A percentile compares a stretch with the other conserved stretches of the same genome.
Evolutionary conservation across 2,113 vertebrate genomes (phyloP).

Genomic region (Girardinichthys multiradiatus): DNA sequence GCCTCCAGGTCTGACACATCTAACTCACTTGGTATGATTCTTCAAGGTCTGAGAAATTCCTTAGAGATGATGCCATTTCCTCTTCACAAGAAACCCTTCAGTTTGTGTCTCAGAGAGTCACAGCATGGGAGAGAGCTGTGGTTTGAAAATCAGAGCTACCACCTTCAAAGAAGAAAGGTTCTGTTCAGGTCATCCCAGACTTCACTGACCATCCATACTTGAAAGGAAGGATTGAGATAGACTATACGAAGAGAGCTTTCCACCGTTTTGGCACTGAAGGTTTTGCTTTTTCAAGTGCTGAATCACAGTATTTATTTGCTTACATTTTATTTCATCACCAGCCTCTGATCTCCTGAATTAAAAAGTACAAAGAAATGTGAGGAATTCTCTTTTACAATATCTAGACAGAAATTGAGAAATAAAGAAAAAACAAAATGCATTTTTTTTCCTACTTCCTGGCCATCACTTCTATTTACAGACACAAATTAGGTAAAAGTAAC

Average conservation of each 20-base stretch:
- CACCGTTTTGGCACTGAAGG: too few species aligned
- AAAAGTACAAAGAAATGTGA: slow-evolving; percentile 1
- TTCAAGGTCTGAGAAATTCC: slow-evolving; percentile 52
- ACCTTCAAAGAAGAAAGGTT: slow-evolving; percentile 51
- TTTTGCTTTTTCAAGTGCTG: neutral
- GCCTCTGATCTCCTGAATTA: neutral
- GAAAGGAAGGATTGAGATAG: neutral
- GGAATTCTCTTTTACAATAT: neutral
- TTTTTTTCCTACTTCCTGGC: neutral
- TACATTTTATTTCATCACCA: slow-evolving; percentile 17
- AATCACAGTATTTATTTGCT: slow-evolving; percentile 17
- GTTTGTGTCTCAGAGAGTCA: slow-evolving; percentile 49
- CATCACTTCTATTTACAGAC: neutral
- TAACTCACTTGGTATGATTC: slow-evolving; percentile 58
- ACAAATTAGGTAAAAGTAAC: neutral
- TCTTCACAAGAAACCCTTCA: slow-evolving; percentile 51
- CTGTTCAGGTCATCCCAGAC: slow-evolving; percentile 29
- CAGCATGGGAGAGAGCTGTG: slow-evolving; percentile 26
- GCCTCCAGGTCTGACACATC: slow-evolving; percentile 49
- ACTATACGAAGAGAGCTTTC: neutral
- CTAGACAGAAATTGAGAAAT: neutral
- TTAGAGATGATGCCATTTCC: slow-evolving; percentile 40
- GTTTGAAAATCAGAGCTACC: slow-evolving; percentile 39
- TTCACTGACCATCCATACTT: slow-evolving; percentile 28
- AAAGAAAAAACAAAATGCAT: neutral